Conservation (phyloP, 1,140 invertebrate genomes). For the Dreissena rostriformis region DNA sequence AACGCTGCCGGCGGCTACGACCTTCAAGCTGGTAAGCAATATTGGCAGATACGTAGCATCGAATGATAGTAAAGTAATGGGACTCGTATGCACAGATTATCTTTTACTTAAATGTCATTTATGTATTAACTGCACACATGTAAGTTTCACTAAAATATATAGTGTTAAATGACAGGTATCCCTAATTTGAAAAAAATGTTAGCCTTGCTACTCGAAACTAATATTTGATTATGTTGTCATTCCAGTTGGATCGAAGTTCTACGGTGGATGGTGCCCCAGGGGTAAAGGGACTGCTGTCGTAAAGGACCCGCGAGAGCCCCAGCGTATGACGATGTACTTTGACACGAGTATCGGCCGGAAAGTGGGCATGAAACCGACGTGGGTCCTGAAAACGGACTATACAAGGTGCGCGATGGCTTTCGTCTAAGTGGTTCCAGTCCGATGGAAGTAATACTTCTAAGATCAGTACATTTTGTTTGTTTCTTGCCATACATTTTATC, state of each 20-base stretch:
- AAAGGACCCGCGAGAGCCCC: background rate
- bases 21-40: constrained; percentile 24
- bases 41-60: background rate
- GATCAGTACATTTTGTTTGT: background rate
- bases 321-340: constrained; percentile 44
- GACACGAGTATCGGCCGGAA: constrained; percentile 45
- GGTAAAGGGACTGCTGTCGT: constrained; percentile 35
- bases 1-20: constrained; percentile 41
- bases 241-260: constrained; percentile 47
- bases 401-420: constrained; percentile 14
- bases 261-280: constrained; percentile 48
- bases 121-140: background rate
- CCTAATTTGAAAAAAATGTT: background rate
- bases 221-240: background rate
- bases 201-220: background rate
- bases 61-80: background rate
- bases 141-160: background rate
- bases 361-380: constrained; percentile 48
- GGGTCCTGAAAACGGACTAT: constrained; percentile 47
- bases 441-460: background rate
- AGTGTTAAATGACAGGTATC: background rate
- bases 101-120: background rate
- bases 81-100: background rate
- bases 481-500: too few species aligned
- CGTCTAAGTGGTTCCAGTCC: background rate